phyloP scores from a whole-genome alignment of 2,797 vertebrate species.

The Syngnathus rostellatus region DNA sequence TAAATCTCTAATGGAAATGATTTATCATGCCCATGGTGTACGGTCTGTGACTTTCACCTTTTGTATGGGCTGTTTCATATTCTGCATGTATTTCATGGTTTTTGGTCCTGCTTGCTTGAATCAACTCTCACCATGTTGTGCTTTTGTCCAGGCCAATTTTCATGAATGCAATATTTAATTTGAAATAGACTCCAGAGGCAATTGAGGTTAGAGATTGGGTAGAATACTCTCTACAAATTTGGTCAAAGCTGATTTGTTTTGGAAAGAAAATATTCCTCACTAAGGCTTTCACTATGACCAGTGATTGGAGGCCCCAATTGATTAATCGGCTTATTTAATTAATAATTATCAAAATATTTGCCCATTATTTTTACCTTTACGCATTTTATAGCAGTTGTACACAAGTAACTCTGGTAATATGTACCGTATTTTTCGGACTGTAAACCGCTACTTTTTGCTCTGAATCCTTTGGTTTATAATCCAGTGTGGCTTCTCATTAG shows the following conservation, averaged over 20 bases:
- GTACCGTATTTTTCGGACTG: no score
- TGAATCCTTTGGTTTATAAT: no score
- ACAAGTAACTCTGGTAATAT: no score
- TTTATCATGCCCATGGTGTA: conserved; percentile 62
- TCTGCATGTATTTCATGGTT: conserved; percentile 38
- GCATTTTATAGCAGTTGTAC: no score
- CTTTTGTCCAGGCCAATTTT: conserved; percentile 38
- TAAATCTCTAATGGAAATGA: conserved; percentile 62
- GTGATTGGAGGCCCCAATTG: background rate
- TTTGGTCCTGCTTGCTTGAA: conserved; percentile 26
- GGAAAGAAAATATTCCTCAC: background rate
- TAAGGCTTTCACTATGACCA: background rate
- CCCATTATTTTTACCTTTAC: no score
- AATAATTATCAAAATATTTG: no score
- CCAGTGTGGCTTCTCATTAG: no score
- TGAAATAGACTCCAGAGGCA: conserved; percentile 22
- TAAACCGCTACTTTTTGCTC: no score
- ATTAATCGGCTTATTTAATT: no score
- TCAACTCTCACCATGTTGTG: conserved; percentile 32
- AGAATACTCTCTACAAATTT: conserved; percentile 14
- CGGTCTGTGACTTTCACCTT: conserved; percentile 59
- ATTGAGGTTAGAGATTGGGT: conserved; percentile 7
- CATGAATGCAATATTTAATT: conserved; percentile 38
- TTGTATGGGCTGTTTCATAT: conserved; percentile 49
- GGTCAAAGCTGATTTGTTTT: background rate